Evolutionary conservation across 2,113 vertebrate species (phyloP).

Genomic region (Trogon melanurus): DNA sequence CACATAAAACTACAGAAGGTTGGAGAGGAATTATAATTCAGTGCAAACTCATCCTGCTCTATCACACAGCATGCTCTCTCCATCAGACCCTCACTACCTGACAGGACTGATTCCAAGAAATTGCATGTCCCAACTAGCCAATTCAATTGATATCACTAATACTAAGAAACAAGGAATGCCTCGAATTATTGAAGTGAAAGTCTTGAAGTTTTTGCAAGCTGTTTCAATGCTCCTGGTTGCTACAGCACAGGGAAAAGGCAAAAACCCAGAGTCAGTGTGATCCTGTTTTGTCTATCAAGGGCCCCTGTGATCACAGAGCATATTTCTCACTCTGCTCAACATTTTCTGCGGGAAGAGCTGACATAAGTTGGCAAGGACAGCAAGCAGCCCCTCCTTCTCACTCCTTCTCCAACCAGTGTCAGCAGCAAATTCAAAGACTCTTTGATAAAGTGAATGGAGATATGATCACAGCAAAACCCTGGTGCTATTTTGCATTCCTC

Average conservation of each 20-base stretch:
- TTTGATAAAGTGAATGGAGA: not conserved
- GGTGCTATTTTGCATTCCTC: conserved; percentile 7
- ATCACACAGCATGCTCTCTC: not conserved
- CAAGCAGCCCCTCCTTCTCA: conserved; percentile 4
- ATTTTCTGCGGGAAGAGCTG: conserved; percentile 22
- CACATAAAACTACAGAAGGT: not conserved
- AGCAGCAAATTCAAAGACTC: not conserved
- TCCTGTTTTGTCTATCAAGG: conserved; percentile 54
- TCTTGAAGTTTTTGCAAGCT: conserved; percentile 9
- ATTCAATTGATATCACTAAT: not conserved
- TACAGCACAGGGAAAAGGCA: conserved; percentile 38
- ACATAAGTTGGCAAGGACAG: conserved; percentile 42
- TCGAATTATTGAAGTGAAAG: not conserved
- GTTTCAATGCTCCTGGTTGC: conserved; percentile 11
- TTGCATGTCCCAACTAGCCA: not conserved
- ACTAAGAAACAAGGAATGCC: not conserved
- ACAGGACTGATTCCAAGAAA: not conserved
- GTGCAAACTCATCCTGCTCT: not conserved
- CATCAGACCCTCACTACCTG: not conserved
- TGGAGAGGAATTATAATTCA: not conserved
- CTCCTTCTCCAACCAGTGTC: not conserved
- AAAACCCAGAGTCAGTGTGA: conserved; percentile 14
- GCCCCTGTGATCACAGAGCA: conserved; percentile 54
- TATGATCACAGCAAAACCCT: not conserved
- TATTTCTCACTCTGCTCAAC: conserved; percentile 60